Evolutionary conservation across 2,888 invertebrate species (phyloP), one percentile per base, ranked within the genome.

Genomic region (Gryllus longicercus): DNA sequence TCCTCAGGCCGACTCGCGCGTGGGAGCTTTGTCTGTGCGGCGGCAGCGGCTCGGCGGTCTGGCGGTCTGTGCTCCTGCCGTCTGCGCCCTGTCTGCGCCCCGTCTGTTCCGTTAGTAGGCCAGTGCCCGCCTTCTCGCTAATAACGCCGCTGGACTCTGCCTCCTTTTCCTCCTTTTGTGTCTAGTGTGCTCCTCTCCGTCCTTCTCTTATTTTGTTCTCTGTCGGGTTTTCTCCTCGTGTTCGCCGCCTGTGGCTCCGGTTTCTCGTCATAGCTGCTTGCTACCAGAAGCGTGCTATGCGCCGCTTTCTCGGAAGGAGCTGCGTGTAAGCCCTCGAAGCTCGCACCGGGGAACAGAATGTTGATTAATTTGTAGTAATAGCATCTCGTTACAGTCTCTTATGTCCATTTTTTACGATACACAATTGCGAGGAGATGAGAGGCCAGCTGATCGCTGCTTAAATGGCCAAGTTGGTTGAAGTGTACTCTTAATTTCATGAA

Each of bases 101-200:
- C n/a, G 63, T 63, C 63, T 63, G 63, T 14, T 14, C 63, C 63
- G 63, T 63, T 63, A 63, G 63, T 63, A 63, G 63, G 63, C 63
- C 63, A 63, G 63, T 63, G 63, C 63, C 63, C 63, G 63, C 63
- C 63, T 63, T 63, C n/a, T 63, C 63, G n/a, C 63, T 63, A 63
- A 63, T 63, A 63, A n/a, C n/a, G n/a, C 63, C 38, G 38, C n/a
- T 63, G n/a, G 16, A 63, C 63, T 63, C 63, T 1, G 14, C n/a
- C 16, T 14, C 63, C 8, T 63, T 11, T 63, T 63, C 63, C 63
- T 63, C 63, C 63, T 63, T n/a, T 63, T n/a, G 63, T n/a, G 63
- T n/a, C 63, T 63, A 18, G 16, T n/a, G 63, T 63, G 63, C 63
- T 63, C 63, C n/a, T 63, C 63, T 63, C 63, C 63, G 14, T 63